Evolutionary conservation across 2,888 invertebrate genomes (phyloP), one percentile per base, ranked within the genome.

Genomic region (Leptura quadrifasciata): DNA sequence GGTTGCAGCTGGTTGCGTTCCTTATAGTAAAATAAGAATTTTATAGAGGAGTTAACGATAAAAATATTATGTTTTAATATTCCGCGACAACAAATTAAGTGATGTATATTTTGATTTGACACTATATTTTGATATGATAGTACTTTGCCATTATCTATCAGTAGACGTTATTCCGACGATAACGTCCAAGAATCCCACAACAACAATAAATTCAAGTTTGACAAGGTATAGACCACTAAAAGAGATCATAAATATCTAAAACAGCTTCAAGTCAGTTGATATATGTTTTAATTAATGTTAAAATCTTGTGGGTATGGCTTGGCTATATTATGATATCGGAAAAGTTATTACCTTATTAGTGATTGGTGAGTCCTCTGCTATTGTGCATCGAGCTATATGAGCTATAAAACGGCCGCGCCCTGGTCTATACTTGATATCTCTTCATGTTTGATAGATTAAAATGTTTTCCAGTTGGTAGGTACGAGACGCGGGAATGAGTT

Each of bases 311-410:
- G 84, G 84, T 77, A 81, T 65, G 85, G 84, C 83, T 31, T 75
- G 78, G 74, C 81, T 75, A 78, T 84, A 87, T 88, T 87, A 87
- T 87, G 86, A 87, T 87, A 88, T 88, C 87, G 84, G 82, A 82
- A 81, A 85, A 87, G 85, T 88, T 86, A 87, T 86, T 83, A 84
- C 83, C 86, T 86, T 88, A 88, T 88, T 88, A 87, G 86, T 84
- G 87, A 88, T 88, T 88, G 87, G 86, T 85, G 83, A 78, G 82
- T 81, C 81, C 82, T 78, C 57, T 76, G 79, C 81, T 82, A 83
- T 84, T 84, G 83, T 83, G 82, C 81, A 82, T 84, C 84, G 85
- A 81, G 85, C 85, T 86, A 86, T 86, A 86, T 83, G 86, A 84
- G 86, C 86, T 81, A 87, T 88, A 88, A 88, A 88, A 86, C 85